Percentiles rank a stretch among this genome's conserved stretches.
Evolutionary conservation across 2,113 vertebrate species (phyloP).

Genomic region (Oxyura jamaicensis): DNA sequence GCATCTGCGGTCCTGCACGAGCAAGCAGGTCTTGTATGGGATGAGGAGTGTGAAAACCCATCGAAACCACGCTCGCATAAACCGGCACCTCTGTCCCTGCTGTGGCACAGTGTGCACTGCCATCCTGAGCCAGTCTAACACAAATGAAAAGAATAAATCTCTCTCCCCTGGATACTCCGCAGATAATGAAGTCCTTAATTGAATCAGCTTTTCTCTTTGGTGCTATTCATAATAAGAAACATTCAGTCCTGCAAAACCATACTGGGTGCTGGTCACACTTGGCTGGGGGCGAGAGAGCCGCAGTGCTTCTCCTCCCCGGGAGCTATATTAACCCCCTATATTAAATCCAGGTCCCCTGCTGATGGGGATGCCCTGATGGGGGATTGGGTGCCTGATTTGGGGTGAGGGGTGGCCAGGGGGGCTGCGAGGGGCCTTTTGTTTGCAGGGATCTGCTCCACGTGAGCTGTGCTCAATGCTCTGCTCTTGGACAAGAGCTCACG

Average conservation of each 20-base stretch:
- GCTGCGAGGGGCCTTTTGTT: background rate
- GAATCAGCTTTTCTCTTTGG: background rate
- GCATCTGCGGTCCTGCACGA: background rate
- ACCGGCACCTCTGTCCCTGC: background rate
- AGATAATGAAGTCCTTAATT: background rate
- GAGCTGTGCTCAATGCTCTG: accelerated
- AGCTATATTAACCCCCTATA: background rate
- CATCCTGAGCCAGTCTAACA: background rate
- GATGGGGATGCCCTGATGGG: background rate
- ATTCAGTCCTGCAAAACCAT: background rate
- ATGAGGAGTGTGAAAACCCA: accelerated
- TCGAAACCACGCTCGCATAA: accelerated
- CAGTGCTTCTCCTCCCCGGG: background rate
- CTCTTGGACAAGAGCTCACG: background rate
- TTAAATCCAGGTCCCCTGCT: background rate
- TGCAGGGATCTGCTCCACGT: background rate
- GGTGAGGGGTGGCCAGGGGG: accelerated
- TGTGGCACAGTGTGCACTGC: background rate
- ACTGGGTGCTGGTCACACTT: background rate
- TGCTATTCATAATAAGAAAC: background rate
- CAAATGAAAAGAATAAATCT: background rate
- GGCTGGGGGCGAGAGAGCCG: background rate
- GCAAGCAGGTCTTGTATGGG: background rate
- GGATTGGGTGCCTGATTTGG: background rate
- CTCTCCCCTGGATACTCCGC: background rate